These are phyloP conservation scores for Chromis chromis DNA, from an alignment of 2,797 vertebrate species.

Conservation along the genomic window DNA sequence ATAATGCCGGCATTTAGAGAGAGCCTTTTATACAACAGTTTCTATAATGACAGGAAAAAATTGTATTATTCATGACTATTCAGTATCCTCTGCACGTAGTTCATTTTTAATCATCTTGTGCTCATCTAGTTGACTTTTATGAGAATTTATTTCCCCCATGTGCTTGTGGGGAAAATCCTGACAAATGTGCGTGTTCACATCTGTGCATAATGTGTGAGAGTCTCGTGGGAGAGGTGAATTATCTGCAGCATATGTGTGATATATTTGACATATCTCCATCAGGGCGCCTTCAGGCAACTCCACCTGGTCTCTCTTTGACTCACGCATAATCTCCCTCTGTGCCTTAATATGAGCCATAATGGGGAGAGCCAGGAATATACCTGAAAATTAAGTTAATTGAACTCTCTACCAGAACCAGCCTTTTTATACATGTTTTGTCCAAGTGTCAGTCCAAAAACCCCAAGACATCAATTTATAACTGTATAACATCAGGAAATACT, in stretches of 20 bases:
- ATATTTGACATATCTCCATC: conserved; percentile 70
- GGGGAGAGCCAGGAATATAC: conserved; percentile 5
- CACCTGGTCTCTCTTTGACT: conserved; percentile 41
- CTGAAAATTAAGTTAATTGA: not conserved
- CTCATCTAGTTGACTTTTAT: conserved; percentile 17
- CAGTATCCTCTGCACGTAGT: conserved; percentile 6
- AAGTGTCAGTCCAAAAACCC: no score
- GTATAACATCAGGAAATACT: not conserved
- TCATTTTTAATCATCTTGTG: conserved; percentile 24
- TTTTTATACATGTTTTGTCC: conserved; percentile 1
- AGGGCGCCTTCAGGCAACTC: conserved; percentile 69
- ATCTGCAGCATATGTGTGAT: conserved; percentile 55
- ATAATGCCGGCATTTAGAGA: conserved; percentile 23
- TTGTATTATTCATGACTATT: not conserved
- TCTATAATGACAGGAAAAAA: conserved; percentile 10
- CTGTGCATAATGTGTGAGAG: not conserved
- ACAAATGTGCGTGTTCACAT: conserved; percentile 13
- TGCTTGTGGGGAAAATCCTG: conserved; percentile 19
- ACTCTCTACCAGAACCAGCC: not conserved
- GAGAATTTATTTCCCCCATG: not conserved
- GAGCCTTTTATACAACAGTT: not conserved
- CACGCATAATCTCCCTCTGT: conserved; percentile 15
- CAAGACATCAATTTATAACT: not conserved
- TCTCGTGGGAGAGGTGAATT: conserved; percentile 38
- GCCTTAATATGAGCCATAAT: not conserved